Evolutionary conservation across 2,797 vertebrate genomes (phyloP).

Genomic region (Moxostoma hubbsi): DNA sequence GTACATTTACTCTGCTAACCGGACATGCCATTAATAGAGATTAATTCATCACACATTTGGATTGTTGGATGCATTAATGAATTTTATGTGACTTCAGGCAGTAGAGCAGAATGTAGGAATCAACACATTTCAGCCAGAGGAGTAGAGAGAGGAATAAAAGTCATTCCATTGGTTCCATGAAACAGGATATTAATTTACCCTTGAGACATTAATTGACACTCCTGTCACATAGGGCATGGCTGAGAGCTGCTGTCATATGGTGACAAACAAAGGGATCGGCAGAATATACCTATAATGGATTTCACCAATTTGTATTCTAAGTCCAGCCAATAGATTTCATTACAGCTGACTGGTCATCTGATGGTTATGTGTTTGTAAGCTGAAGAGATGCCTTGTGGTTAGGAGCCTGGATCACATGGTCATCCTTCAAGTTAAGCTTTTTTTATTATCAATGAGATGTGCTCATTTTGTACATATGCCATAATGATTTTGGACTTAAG

Average conservation of each 20-base stretch:
- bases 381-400: not conserved
- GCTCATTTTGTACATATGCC: slow-evolving; percentile 1
- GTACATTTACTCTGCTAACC: no score
- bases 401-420: not conserved
- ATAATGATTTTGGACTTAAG: not conserved
- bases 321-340: slow-evolving; percentile 12
- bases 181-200: slow-evolving; percentile 11
- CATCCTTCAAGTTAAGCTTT: slow-evolving; percentile 5
- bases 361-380: slow-evolving; percentile 5
- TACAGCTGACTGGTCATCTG: slow-evolving; percentile 6
- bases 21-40: not conserved
- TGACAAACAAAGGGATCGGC: slow-evolving; percentile 35
- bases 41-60: not conserved
- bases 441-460: slow-evolving; percentile 31
- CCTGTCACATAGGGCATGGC: slow-evolving; percentile 20
- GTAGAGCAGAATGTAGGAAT: not conserved
- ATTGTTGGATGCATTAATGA: not conserved
- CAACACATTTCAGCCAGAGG: not conserved
- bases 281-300: slow-evolving; percentile 39
- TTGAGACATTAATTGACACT: slow-evolving; percentile 17
- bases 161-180: not conserved
- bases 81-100: not conserved
- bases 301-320: slow-evolving; percentile 16
- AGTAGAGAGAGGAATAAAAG: not conserved
- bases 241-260: slow-evolving; percentile 18